A percentile compares a stretch with the other conserved stretches of the same genome.
Conservation (phyloP, 92 coral and sea anemone species). For the Palythoa grandis region DNA sequence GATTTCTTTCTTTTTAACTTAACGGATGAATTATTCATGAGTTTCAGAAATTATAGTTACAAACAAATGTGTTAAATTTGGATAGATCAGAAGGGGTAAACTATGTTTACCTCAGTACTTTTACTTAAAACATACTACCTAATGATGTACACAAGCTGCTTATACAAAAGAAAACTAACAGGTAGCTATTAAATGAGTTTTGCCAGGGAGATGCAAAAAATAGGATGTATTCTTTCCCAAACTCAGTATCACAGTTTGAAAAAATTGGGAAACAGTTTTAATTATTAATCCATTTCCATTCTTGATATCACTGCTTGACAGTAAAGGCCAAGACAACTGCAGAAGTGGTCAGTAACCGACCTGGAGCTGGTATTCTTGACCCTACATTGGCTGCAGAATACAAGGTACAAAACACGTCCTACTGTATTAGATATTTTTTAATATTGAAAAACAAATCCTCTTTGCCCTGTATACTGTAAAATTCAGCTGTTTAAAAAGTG, state of each 20-base stretch:
- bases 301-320: not conserved
- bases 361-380: slow-evolving; percentile 18
- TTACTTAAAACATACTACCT: not conserved
- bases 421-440: not conserved
- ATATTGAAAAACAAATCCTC: not conserved
- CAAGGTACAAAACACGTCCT: slow-evolving; percentile 16
- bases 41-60: slow-evolving; percentile 2
- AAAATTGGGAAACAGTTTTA: not conserved
- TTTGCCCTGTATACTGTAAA: slow-evolving; percentile 6
- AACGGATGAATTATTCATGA: not conserved
- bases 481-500: not conserved
- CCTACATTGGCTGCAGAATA: slow-evolving; percentile 16
- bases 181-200: slow-evolving; percentile 4
- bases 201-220: not conserved
- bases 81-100: not conserved
- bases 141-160: not conserved
- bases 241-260: not conserved
- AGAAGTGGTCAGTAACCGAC: slow-evolving; percentile 6
- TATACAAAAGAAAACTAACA: not conserved
- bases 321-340: slow-evolving; percentile 33
- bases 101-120: not conserved
- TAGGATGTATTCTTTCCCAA: not conserved
- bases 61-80: slow-evolving; percentile 1
- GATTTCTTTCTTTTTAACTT: slow-evolving; percentile 4
- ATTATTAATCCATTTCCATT: not conserved